These are phyloP conservation scores for Prolemur simus DNA, from an alignment of 2,113 vertebrate species.

Conservation along the genomic window DNA sequence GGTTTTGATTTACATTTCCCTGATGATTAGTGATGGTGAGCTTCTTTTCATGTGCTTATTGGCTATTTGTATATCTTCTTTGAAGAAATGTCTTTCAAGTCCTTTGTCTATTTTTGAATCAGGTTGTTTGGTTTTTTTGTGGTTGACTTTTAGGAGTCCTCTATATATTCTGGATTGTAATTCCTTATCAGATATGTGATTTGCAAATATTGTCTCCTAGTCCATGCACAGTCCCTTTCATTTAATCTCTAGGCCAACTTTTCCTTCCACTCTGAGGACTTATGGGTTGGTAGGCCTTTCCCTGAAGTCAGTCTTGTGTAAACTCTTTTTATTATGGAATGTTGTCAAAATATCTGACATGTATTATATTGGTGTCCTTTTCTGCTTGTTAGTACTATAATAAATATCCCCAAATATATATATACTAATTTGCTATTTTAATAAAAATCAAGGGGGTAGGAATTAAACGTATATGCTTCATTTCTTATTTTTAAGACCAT, in stretches of 20 bases:
- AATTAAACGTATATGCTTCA: neutral
- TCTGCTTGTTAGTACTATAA: neutral
- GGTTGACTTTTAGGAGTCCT: neutral
- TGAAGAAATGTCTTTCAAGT: neutral
- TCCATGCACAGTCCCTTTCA: neutral
- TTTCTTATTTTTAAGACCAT: neutral
- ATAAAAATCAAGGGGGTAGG: neutral
- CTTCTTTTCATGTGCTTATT: neutral
- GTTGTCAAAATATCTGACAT: neutral
- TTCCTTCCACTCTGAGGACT: neutral
- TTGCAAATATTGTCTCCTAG: neutral
- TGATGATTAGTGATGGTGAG: neutral
- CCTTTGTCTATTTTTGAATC: neutral
- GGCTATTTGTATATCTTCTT: neutral
- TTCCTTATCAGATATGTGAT: neutral
- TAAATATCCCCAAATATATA: neutral
- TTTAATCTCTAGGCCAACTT: neutral
- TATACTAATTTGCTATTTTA: neutral
- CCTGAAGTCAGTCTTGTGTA: neutral
- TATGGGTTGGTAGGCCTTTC: neutral
- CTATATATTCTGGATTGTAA: conserved; percentile 4
- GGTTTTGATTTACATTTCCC: neutral
- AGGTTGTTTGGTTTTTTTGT: neutral
- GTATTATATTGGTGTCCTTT: neutral
- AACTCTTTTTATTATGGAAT: neutral